Conservation (phyloP, 2,888 invertebrate genomes). For the Physocephala rufipes region DNA sequence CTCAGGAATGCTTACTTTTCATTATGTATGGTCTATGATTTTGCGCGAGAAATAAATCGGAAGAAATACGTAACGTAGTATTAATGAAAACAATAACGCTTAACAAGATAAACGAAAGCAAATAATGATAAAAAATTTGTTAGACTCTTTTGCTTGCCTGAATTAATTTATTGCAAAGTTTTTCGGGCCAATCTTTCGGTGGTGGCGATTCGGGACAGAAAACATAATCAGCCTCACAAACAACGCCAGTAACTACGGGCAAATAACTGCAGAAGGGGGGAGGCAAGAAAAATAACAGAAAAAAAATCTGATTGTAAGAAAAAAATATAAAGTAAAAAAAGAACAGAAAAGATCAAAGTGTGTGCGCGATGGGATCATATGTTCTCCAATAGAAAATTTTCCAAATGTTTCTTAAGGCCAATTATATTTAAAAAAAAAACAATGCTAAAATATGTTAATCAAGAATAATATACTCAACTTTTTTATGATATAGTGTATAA, state of each 20-base stretch:
- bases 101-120: no score
- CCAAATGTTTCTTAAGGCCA: no score
- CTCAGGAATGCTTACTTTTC: no score
- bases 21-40: no score
- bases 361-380: not conserved
- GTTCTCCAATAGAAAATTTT: not conserved
- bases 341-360: no score
- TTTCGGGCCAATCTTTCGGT: constrained; percentile 90
- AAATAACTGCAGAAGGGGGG: constrained; percentile 78
- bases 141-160: constrained; percentile 74
- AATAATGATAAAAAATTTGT: constrained; percentile 17
- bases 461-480: no score
- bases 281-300: constrained; percentile 12
- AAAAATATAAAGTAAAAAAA: not conserved
- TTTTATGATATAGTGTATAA: no score
- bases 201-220: constrained; percentile 99
- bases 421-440: no score
- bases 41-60: no score
- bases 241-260: constrained; percentile 93
- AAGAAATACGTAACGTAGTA: no score
- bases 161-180: constrained; percentile 92
- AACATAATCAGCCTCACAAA: constrained; percentile 98
- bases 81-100: no score
- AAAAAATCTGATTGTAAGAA: not conserved
- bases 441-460: no score